Evolutionary conservation across 2,797 vertebrate species (phyloP), one percentile per base, ranked within the genome.

Genomic region (Neoniphon sammara): DNA sequence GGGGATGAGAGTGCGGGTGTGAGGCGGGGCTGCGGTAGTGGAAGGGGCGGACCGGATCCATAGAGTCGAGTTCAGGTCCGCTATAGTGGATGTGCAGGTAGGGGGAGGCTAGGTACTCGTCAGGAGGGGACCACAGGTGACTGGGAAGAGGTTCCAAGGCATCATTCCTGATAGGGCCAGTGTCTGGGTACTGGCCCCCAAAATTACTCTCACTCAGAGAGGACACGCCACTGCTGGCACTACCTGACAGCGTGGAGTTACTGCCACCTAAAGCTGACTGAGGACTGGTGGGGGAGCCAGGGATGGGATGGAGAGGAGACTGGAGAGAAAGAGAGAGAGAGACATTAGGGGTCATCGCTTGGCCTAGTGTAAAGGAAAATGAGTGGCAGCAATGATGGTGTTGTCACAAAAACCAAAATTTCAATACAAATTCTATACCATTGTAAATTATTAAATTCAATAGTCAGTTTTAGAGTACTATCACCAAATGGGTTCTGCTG

Each of bases 121-220:
- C 97, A 0, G 96, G 95, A 0, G 96, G 95, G 61, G 96, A 96
- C 97, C 97, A 99, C 80, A 96, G 93, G 91, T 98, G 97, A 86
- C 96, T 96, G n/a, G 97, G 96, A 77, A 97, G 94, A 3, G 92
- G 93, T 66, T 98, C 97, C 65, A 96, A 90, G 52, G 96, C 96
- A 80, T 97, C 97, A 27, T 95, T 94, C 89, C 97, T 94, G 85
- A 96, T 96, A 0, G 96, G 96, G 85, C 96, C 94, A 9, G 97
- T 96, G 88, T 99, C 97, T 61, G 96, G 96, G 88, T 96, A 97
- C 78, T 97, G 96, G 78, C 97, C 97, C 65, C 96, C 95, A 65
- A 98, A 99, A 92, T 98, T 99, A 86, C 98, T 99, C 92, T 99
- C 98, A 0, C 98, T 99, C 80, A 99, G 83, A 75, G 98, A 99